Conservation (phyloP, 1,140 invertebrate genomes). For the Notospermus geniculatus region DNA sequence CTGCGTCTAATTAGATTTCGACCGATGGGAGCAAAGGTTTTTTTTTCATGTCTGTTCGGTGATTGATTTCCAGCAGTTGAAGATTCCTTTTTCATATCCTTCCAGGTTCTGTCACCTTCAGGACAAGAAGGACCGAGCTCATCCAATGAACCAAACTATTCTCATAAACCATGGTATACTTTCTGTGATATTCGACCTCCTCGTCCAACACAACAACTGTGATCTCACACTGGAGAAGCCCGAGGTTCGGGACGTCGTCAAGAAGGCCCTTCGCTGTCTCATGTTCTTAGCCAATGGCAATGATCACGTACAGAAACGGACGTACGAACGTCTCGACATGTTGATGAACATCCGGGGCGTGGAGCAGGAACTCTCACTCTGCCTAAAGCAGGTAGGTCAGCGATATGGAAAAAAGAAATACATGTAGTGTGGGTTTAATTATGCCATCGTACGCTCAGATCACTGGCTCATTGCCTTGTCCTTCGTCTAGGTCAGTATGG, state of each 20-base stretch:
- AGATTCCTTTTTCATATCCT: slow-evolving; percentile 7
- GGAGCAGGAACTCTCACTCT: slow-evolving; percentile 48
- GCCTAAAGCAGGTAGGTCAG: slow-evolving; percentile 46
- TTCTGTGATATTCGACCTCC: slow-evolving; percentile 43
- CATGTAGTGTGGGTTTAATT: too few species aligned
- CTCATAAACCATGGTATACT: slow-evolving; percentile 47
- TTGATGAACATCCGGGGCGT: slow-evolving; percentile 50
- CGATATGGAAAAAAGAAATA: too few species aligned
- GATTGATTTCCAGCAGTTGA: too few species aligned
- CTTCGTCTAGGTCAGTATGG: too few species aligned
- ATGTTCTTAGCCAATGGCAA: slow-evolving; percentile 48
- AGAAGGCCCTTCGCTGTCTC: slow-evolving; percentile 47
- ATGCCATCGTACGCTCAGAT: too few species aligned
- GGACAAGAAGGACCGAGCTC: slow-evolving; percentile 37
- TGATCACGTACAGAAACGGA: slow-evolving; percentile 45
- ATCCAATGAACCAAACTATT: slow-evolving; percentile 46
- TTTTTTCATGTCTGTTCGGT: too few species aligned
- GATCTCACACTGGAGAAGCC: slow-evolving; percentile 45
- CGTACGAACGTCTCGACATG: slow-evolving; percentile 49
- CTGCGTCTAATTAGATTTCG: too few species aligned
- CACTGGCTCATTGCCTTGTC: too few species aligned
- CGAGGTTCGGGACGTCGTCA: slow-evolving; percentile 37
- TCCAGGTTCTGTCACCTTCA: slow-evolving; percentile 43
- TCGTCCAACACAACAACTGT: slow-evolving; percentile 49
- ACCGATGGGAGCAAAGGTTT: too few species aligned